Conservation (phyloP, 2,888 invertebrate species). For the Athalia circularis region DNA sequence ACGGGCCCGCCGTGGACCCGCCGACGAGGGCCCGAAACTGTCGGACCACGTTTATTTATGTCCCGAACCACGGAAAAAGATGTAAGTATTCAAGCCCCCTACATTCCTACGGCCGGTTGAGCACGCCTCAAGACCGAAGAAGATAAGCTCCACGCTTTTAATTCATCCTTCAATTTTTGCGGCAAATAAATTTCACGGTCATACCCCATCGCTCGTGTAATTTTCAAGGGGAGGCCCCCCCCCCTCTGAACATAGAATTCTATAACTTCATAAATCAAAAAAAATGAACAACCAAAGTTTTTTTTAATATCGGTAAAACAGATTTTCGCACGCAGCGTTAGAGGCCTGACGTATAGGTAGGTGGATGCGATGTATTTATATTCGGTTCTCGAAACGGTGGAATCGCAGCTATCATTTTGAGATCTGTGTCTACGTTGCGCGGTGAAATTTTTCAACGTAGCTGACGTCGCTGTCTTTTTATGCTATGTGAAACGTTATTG, state of each 20-base stretch:
- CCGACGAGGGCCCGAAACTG: constrained; percentile 59
- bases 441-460: background rate
- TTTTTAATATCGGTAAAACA: too few relatives aligned
- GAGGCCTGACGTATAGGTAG: too few relatives aligned
- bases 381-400: background rate
- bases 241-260: too few relatives aligned
- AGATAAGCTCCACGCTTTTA: constrained; percentile 62
- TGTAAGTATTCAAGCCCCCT: constrained; percentile 68
- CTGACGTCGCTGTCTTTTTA: background rate
- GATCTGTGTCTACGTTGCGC: background rate
- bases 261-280: too few relatives aligned
- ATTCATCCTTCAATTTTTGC: constrained; percentile 49
- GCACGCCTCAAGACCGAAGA: constrained; percentile 62
- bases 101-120: constrained; percentile 67
- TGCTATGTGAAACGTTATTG: constrained; percentile 17
- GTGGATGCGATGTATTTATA: background rate
- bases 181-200: constrained; percentile 24
- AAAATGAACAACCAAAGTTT: too few relatives aligned
- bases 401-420: background rate
- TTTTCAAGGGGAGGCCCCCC: too few relatives aligned
- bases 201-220: too few relatives aligned
- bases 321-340: too few relatives aligned
- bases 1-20: constrained; percentile 55
- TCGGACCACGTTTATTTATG: constrained; percentile 72
- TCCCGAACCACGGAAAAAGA: constrained; percentile 72